These are phyloP conservation scores for Arctocebus calabarensis DNA, from an alignment of 2,797 vertebrate species.

Conservation along the genomic window DNA sequence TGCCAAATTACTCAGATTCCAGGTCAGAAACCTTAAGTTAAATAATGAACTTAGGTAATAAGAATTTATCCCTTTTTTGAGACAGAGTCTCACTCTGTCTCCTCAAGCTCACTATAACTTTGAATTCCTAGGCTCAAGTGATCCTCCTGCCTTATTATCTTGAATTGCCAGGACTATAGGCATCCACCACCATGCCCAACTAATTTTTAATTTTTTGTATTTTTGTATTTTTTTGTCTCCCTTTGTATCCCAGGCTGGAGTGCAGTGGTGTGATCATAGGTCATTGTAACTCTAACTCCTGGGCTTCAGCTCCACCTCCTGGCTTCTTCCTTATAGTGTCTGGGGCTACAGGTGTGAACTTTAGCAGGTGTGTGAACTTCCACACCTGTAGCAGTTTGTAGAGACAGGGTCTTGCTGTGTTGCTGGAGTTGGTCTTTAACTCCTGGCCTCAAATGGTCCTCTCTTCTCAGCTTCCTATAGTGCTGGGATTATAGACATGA, in stretches of 20 bases:
- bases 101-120: background rate
- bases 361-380: too few relatives aligned
- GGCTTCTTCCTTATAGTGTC: background rate
- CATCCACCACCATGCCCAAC: background rate
- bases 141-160: background rate
- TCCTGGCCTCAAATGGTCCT: background rate
- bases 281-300: background rate
- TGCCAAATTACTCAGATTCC: slow-evolving; percentile 6
- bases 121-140: background rate
- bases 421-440: background rate
- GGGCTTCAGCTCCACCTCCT: background rate
- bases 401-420: background rate
- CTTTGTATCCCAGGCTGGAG: background rate
- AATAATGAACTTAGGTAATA: background rate
- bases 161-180: background rate
- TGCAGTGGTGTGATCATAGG: background rate
- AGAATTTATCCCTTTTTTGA: background rate
- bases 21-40: background rate
- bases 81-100: background rate
- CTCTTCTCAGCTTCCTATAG: background rate
- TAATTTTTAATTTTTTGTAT: background rate
- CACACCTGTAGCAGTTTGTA: background rate
- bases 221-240: background rate
- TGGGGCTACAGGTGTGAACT: background rate
- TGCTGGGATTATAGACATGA: background rate